Base-by-base conservation (phyloP, 2,888 invertebrate species). In the Portevinia maculata region DNA sequence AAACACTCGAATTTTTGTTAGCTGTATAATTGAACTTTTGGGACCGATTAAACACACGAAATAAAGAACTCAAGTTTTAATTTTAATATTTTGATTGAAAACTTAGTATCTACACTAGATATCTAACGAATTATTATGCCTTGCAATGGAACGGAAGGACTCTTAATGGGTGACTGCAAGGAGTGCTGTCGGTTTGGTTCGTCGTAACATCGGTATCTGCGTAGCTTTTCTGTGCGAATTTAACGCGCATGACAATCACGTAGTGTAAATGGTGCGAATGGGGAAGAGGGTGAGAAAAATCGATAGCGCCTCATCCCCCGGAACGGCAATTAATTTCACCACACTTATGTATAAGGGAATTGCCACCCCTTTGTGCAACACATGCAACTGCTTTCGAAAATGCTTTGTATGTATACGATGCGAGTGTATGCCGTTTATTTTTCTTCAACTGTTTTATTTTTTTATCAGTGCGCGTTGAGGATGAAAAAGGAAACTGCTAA, bases 151-250 rank as follows among this genome's bases (percentile, higher is more conserved):
- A 55, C 74, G 41, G 34, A 57, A 70, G 69, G 69, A 75, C 60
- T 69, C 24, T 75, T 52, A 64, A 30, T 75, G 79, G 79, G 64
- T 57, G 64, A 81, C 79, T 81, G 79, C 70, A 57, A 75, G 57
- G 79, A 64, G 57, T 15, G 24, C 21, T 37, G 32, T 15, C 37
- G 8, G 62, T 37, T 69, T 37, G 69, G 46, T 24, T 75, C 64
- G 75, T 81, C 57, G 62, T 70, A 59, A 64, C 64, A 62, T 81
- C 64, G 74, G 64, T 69, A 17, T 44, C 44, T 64, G 19, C 62
- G 24, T 15, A 59, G 7, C 8, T 53, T 70, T 75, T 67, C 37
- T 13, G 11, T 32, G n/a, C 19, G 7, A n/a, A 19, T 34, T 52
- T 52, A 13, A 34, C 34, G 79, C 79, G 81, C 81, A 81, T 39